A percentile compares a stretch with the other conserved stretches of the same genome.
phyloP scores from a whole-genome alignment of 35 echinoderm and acorn worm genomes.

The Anneissia japonica region DNA sequence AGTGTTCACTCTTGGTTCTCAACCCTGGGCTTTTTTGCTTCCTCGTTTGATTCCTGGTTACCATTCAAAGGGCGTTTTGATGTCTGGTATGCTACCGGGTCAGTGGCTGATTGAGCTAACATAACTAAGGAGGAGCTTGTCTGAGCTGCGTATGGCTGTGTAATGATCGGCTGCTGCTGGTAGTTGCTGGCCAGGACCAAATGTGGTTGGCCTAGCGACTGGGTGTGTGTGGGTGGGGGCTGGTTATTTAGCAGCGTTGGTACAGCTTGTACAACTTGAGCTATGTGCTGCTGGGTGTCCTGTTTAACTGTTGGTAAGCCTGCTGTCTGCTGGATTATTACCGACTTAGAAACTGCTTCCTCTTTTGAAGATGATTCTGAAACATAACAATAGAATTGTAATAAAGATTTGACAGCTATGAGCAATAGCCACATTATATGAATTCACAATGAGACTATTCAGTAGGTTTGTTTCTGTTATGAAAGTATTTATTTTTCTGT shows the following conservation, averaged over 20 bases:
- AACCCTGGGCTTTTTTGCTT: background rate
- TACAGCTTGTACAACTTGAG: background rate
- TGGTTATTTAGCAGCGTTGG: background rate
- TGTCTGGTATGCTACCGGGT: background rate
- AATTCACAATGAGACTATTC: too few relatives aligned
- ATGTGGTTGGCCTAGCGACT: background rate
- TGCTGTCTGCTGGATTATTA: background rate
- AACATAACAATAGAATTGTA: too few relatives aligned
- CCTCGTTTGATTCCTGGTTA: background rate
- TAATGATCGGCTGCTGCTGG: background rate
- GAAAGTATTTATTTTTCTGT: too few relatives aligned
- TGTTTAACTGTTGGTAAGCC: background rate
- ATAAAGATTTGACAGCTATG: too few relatives aligned
- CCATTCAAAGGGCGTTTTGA: conserved; percentile 5
- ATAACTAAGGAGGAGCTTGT: background rate
- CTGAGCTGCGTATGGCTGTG: background rate
- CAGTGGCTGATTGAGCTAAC: background rate
- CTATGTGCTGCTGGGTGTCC: background rate
- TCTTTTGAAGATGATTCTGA: background rate
- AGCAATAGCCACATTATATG: too few relatives aligned
- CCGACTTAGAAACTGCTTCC: background rate
- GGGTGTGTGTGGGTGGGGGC: background rate
- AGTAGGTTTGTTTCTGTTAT: too few relatives aligned
- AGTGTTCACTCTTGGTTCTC: background rate
- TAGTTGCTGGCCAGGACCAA: background rate